These are phyloP conservation scores for Sporophila hypoxantha DNA, from an alignment of 2,113 vertebrate genomes.

Conservation along the genomic window DNA sequence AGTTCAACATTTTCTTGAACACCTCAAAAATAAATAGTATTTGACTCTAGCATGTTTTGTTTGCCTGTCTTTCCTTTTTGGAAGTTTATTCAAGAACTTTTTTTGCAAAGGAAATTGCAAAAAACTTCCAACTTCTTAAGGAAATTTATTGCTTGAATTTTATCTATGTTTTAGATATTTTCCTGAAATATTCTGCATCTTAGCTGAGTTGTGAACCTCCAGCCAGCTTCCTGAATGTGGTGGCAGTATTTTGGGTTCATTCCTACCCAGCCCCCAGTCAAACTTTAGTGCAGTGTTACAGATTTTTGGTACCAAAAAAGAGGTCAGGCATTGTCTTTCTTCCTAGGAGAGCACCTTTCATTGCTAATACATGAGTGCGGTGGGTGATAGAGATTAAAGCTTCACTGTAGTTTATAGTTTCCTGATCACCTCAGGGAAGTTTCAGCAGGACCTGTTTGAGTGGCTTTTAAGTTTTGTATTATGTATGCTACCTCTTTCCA, in stretches of 20 bases:
- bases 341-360: neutral
- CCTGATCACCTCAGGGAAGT: constrained; percentile 7
- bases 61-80: neutral
- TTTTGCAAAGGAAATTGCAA: neutral
- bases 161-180: neutral
- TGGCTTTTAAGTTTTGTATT: neutral
- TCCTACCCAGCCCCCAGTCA: neutral
- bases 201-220: neutral
- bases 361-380: neutral
- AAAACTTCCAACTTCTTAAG: neutral
- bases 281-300: neutral
- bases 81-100: neutral
- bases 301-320: neutral
- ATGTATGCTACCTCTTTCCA: neutral
- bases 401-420: neutral
- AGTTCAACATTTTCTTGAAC: neutral
- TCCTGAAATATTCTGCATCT: neutral
- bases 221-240: neutral
- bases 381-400: neutral
- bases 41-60: neutral
- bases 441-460: constrained; percentile 9
- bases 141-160: neutral
- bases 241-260: neutral
- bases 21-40: neutral
- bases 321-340: neutral